These are phyloP conservation scores for Porites australiensis DNA, from an alignment of 64 coral and sea anemone species.

Conservation along the genomic window DNA sequence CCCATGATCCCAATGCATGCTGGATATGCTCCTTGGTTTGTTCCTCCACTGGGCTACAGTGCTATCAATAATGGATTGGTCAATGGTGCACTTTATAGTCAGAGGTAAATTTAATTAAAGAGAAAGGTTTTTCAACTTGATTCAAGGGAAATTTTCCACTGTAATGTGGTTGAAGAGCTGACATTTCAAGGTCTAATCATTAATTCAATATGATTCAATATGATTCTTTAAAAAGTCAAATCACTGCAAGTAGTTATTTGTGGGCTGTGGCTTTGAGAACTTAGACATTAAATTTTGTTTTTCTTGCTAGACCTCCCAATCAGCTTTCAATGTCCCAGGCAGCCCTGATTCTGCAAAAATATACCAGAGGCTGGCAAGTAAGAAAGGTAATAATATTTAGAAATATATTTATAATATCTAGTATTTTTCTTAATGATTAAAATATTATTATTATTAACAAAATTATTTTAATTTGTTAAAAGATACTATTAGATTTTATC, in stretches of 20 bases:
- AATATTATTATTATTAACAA: background rate
- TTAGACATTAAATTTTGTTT: background rate
- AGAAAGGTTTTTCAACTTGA: too few relatives aligned
- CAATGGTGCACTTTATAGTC: background rate
- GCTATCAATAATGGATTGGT: background rate
- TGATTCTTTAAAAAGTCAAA: too few relatives aligned
- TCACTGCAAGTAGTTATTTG: background rate
- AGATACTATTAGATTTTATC: too few relatives aligned
- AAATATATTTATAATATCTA: too few relatives aligned
- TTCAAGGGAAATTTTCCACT: too few relatives aligned
- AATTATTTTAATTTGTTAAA: too few relatives aligned
- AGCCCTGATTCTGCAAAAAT: constrained; percentile 75
- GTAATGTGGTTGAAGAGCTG: too few relatives aligned
- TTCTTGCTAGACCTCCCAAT: constrained; percentile 3
- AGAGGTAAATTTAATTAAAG: background rate
- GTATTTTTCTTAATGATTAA: background rate
- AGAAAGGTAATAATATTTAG: constrained; percentile 65
- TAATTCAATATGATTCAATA: too few relatives aligned
- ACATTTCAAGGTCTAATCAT: too few relatives aligned
- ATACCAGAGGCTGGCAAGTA: constrained; percentile 71
- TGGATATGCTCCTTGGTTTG: constrained; percentile 54
- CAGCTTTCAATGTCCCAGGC: constrained; percentile 72
- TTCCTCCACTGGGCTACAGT: background rate
- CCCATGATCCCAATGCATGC: constrained; percentile 53
- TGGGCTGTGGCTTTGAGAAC: background rate